Percentiles rank a stretch among this genome's conserved stretches.
phyloP scores from a whole-genome alignment of 2,797 vertebrate genomes.

The Crenichthys baileyi region DNA sequence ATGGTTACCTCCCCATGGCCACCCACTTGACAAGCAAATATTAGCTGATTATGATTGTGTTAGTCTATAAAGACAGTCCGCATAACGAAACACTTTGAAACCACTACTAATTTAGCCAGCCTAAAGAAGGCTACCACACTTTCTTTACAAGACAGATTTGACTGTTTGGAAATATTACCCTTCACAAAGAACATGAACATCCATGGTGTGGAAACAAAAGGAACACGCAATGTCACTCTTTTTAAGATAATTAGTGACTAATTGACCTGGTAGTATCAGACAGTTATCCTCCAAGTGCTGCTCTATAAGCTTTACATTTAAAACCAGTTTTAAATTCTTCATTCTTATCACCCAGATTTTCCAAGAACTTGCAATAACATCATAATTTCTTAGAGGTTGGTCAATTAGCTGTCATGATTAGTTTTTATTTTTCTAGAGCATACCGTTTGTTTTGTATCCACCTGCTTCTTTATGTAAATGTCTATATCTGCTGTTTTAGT shows the following conservation, averaged over 20 bases:
- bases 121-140: too few relatives aligned
- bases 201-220: neutral
- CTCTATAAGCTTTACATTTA: too few relatives aligned
- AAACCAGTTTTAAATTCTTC: too few relatives aligned
- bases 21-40: too few relatives aligned
- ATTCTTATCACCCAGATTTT: neutral
- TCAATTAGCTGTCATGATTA: neutral
- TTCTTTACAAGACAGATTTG: neutral
- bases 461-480: neutral
- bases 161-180: neutral
- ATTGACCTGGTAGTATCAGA: too few relatives aligned
- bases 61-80: too few relatives aligned
- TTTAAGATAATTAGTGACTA: neutral
- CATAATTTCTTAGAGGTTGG: neutral
- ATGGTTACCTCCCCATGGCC: too few relatives aligned
- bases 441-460: neutral
- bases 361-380: neutral
- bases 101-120: too few relatives aligned
- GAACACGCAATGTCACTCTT: neutral
- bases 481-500: neutral
- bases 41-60: too few relatives aligned
- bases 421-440: neutral
- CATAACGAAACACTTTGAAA: too few relatives aligned
- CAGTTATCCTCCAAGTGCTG: too few relatives aligned
- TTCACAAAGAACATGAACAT: neutral